Evolutionary conservation across 2,797 vertebrate species (phyloP).

Genomic region (Myripristis murdjan): DNA sequence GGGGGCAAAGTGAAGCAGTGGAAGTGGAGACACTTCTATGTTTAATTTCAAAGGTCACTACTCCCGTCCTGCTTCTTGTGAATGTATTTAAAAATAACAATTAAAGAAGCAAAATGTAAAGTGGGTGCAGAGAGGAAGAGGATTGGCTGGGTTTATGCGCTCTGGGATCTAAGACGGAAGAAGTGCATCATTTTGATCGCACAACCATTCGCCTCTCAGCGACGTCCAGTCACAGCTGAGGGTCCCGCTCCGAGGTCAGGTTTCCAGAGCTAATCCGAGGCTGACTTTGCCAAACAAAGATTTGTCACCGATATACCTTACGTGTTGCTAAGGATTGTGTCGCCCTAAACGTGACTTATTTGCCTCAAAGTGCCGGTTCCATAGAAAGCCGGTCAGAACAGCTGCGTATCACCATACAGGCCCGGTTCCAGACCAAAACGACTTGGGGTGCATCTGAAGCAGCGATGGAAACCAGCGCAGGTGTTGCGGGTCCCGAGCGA

Average conservation of each 20-base stretch:
- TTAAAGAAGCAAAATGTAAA: slow-evolving; percentile 3
- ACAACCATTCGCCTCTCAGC: slow-evolving; percentile 20
- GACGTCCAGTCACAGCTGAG: slow-evolving; percentile 17
- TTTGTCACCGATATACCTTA: neutral
- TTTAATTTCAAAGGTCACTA: neutral
- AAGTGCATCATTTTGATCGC: slow-evolving; percentile 19
- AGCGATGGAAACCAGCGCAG: too few species aligned
- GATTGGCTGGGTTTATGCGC: neutral
- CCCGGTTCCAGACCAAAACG: too few species aligned
- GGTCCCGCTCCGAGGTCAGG: slow-evolving; percentile 1
- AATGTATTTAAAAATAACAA: neutral
- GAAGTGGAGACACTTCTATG: neutral
- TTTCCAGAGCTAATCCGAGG: neutral
- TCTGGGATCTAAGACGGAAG: neutral
- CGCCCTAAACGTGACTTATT: too few species aligned
- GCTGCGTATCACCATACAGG: too few species aligned
- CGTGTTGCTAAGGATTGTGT: neutral
- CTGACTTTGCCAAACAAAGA: slow-evolving; percentile 1
- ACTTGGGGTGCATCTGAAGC: too few species aligned
- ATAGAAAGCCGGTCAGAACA: too few species aligned
- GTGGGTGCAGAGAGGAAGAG: neutral
- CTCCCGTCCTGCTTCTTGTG: neutral
- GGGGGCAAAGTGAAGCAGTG: slow-evolving; percentile 27
- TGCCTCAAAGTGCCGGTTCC: too few species aligned
- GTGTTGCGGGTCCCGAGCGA: too few species aligned